Conservation (phyloP, 2,113 vertebrate species). For the Megalops atlanticus region DNA sequence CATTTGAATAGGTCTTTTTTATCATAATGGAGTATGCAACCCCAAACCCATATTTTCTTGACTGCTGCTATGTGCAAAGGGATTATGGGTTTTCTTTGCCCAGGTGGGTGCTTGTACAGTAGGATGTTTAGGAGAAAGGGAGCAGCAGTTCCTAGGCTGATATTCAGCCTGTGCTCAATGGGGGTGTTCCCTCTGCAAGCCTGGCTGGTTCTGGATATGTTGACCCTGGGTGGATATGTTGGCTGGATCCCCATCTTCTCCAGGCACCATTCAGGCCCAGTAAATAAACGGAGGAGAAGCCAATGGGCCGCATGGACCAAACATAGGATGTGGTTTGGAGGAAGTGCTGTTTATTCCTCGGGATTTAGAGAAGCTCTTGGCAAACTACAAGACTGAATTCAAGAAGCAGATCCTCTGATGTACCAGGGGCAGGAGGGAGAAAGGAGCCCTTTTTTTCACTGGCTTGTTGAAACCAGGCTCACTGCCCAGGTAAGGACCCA, state of each 20-base stretch:
- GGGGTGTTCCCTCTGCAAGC: no score
- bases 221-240: not conserved
- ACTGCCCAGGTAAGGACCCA: no score
- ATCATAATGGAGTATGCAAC: conserved; percentile 20
- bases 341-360: not conserved
- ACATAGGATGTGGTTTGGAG: conserved; percentile 16
- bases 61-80: no score
- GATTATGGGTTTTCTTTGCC: not conserved
- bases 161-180: not conserved
- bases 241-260: not conserved
- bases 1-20: conserved; percentile 75
- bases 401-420: not conserved
- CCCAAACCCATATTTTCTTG: not conserved
- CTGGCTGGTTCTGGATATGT: not conserved
- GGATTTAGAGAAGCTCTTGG: not conserved
- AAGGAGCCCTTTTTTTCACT: not conserved
- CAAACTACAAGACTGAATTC: not conserved
- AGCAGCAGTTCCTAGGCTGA: not conserved
- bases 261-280: not conserved
- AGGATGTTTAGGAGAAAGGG: not conserved
- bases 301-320: not conserved
- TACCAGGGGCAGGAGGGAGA: not conserved
- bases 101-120: not conserved
- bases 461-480: no score
- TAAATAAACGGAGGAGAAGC: not conserved